These are phyloP conservation scores for Tolmerus cingulatus DNA, from an alignment of 2,888 invertebrate species.

Conservation along the genomic window DNA sequence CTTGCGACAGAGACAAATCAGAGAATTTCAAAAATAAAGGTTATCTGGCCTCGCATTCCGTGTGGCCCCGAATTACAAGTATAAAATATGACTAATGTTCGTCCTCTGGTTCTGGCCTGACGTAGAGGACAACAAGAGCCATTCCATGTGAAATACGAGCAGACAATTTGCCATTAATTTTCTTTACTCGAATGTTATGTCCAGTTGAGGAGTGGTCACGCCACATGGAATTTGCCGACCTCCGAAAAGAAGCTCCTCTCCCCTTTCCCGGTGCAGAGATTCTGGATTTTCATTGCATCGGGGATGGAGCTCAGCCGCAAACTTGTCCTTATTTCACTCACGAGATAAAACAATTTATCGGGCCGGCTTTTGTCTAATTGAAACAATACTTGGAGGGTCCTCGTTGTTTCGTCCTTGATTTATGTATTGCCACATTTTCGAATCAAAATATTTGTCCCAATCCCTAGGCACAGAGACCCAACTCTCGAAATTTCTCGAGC, in stretches of 20 bases:
- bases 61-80: slow-evolving; percentile 1
- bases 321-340: slow-evolving; percentile 28
- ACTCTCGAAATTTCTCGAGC: not conserved
- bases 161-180: slow-evolving; percentile 37
- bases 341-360: slow-evolving; percentile 36
- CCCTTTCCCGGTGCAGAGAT: not conserved
- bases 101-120: slow-evolving; percentile 15
- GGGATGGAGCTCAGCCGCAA: not conserved
- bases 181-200: slow-evolving; percentile 35
- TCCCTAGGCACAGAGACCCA: not conserved
- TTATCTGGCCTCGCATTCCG: not conserved
- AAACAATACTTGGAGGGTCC: slow-evolving; percentile 23
- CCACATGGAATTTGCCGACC: slow-evolving; percentile 33
- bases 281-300: not conserved
- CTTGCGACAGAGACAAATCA: not conserved
- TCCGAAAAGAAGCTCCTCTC: slow-evolving; percentile 21
- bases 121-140: slow-evolving; percentile 18
- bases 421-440: slow-evolving; percentile 26
- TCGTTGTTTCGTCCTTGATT: slow-evolving; percentile 26
- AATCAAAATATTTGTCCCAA: slow-evolving; percentile 28
- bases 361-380: slow-evolving; percentile 33
- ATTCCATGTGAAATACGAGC: slow-evolving; percentile 18
- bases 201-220: slow-evolving; percentile 35
- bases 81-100: slow-evolving; percentile 38
- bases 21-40: not conserved